These are phyloP conservation scores for Drosophila nr. perissopoda DNA, from an alignment of 2,888 invertebrate species.

Conservation along the genomic window DNA sequence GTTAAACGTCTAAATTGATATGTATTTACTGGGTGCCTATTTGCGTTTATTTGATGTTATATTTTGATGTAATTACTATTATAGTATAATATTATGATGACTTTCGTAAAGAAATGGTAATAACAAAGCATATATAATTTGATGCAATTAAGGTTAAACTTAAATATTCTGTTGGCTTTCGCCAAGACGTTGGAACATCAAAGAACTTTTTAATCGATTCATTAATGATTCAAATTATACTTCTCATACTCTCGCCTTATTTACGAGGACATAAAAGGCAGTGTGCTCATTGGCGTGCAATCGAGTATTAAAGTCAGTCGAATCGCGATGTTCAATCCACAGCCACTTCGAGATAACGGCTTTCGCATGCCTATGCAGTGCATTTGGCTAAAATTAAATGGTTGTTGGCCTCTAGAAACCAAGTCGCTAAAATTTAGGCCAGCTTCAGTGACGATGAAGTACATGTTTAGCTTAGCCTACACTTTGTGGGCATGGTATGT, in stretches of 20 bases:
- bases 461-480: conserved; percentile 54
- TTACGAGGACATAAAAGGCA: conserved; percentile 5
- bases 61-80: too few relatives aligned
- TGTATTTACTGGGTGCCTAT: too few relatives aligned
- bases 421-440: neutral
- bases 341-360: conserved; percentile 50
- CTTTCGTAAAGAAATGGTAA: neutral
- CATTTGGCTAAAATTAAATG: conserved; percentile 82
- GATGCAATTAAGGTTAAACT: conserved; percentile 1
- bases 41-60: too few relatives aligned
- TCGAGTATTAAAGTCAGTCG: neutral
- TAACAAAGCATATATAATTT: conserved; percentile 1
- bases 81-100: neutral
- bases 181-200: neutral
- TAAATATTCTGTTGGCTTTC: conserved; percentile 2
- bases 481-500: conserved; percentile 82
- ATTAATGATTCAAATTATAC: conserved; percentile 7
- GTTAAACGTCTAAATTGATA: too few relatives aligned
- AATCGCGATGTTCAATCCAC: conserved; percentile 73
- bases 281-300: neutral
- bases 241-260: neutral
- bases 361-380: conserved; percentile 83
- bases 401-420: conserved; percentile 81
- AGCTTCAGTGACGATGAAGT: neutral
- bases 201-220: conserved; percentile 5